Evolutionary conservation across 2,888 invertebrate genomes (phyloP).

Genomic region (Philhelius pedissequus): DNA sequence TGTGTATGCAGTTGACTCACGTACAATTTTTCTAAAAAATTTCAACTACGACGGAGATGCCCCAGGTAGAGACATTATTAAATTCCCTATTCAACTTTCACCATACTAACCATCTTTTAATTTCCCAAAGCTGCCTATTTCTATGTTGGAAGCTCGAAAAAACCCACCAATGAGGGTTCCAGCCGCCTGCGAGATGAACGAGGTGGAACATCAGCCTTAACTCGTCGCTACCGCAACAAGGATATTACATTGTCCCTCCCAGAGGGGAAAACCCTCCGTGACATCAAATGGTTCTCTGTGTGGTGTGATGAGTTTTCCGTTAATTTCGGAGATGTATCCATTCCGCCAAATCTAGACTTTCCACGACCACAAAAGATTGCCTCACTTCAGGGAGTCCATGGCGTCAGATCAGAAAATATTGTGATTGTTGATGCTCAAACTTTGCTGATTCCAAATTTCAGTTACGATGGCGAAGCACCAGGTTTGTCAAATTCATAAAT

Average conservation of each 20-base stretch:
- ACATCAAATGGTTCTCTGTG: slow-evolving; percentile 92
- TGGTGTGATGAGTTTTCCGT: slow-evolving; percentile 96
- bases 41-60: slow-evolving; percentile 95
- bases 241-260: slow-evolving; percentile 91
- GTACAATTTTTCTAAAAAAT: slow-evolving; percentile 91
- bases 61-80: slow-evolving; percentile 82
- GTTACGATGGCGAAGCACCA: slow-evolving; percentile 95
- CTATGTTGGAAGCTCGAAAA: slow-evolving; percentile 88
- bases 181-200: slow-evolving; percentile 90
- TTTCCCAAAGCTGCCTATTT: slow-evolving; percentile 88
- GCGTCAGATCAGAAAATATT: slow-evolving; percentile 90
- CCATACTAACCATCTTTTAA: not conserved
- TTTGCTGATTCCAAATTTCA: slow-evolving; percentile 92
- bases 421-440: slow-evolving; percentile 96
- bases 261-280: slow-evolving; percentile 90
- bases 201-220: slow-evolving; percentile 87
- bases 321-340: slow-evolving; percentile 92
- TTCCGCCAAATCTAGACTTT: slow-evolving; percentile 88
- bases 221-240: slow-evolving; percentile 88
- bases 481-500: slow-evolving; percentile 81
- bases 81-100: not conserved
- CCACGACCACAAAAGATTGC: slow-evolving; percentile 91
- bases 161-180: slow-evolving; percentile 84
- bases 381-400: slow-evolving; percentile 88
- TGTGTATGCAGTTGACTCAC: slow-evolving; percentile 92